phyloP scores from a whole-genome alignment of 2,113 vertebrate genomes.

The Argyrosomus japonicus region DNA sequence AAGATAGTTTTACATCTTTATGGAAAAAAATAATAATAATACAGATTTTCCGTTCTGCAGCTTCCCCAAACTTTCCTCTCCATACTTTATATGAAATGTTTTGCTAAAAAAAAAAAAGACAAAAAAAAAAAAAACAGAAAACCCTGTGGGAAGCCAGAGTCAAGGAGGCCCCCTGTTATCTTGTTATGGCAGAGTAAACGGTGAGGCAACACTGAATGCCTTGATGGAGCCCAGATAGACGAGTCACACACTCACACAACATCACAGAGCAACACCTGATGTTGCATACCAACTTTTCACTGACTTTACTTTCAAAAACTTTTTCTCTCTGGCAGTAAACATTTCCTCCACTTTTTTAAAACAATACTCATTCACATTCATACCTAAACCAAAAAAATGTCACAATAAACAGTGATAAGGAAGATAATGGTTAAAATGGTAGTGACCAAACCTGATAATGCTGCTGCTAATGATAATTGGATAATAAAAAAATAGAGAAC shows the following conservation, averaged over 20 bases:
- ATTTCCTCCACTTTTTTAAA: constrained; percentile 25
- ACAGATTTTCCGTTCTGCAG: constrained; percentile 5
- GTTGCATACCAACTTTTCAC: constrained; percentile 63
- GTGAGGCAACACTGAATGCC: constrained; percentile 63
- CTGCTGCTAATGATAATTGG: neutral
- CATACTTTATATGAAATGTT: constrained; percentile 48
- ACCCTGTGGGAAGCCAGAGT: constrained; percentile 70
- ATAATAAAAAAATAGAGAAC: neutral
- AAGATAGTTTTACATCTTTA: constrained; percentile 37
- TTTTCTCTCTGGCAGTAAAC: constrained; percentile 55
- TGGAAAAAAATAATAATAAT: neutral
- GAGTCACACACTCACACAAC: constrained; percentile 58
- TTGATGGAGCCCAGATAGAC: constrained; percentile 78
- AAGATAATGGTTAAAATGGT: neutral
- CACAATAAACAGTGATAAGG: neutral
- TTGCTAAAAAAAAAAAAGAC: constrained; percentile 52
- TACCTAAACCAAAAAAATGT: neutral
- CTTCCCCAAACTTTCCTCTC: constrained; percentile 34
- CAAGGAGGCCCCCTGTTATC: constrained; percentile 74
- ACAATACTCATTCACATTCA: constrained; percentile 4
- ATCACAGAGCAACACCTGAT: constrained; percentile 63
- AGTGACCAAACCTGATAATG: neutral
- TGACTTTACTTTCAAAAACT: constrained; percentile 53
- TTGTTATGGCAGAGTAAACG: constrained; percentile 76
- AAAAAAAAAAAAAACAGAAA: constrained; percentile 54